These are phyloP conservation scores for Florisuga fusca DNA, from an alignment of 2,797 vertebrate genomes.

Conservation along the genomic window DNA sequence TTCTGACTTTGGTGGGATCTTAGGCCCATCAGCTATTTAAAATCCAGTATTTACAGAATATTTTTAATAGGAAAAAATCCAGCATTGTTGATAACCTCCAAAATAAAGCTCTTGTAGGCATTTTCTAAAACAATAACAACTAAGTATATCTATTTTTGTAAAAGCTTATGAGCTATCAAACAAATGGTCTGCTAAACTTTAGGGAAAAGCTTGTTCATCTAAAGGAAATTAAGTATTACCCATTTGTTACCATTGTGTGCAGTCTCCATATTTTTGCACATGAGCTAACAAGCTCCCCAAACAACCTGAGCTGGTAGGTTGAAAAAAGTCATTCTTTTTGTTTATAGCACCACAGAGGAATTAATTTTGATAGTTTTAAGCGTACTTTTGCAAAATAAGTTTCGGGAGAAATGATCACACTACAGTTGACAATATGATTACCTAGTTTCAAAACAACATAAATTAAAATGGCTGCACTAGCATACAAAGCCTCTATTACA, in stretches of 20 bases:
- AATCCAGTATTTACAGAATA: background rate
- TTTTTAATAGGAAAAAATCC: background rate
- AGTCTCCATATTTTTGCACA: background rate
- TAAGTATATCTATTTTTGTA: background rate
- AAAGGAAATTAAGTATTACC: background rate
- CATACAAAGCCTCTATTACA: slow-evolving; percentile 16
- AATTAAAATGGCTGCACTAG: slow-evolving; percentile 44
- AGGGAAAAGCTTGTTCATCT: background rate
- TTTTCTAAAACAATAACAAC: background rate
- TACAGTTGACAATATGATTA: slow-evolving; percentile 39
- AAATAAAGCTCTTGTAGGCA: background rate
- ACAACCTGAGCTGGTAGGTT: background rate
- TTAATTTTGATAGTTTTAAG: background rate
- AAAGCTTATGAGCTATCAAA: background rate
- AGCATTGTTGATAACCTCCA: background rate
- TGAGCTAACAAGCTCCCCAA: background rate
- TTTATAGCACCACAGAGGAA: background rate
- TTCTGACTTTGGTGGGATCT: background rate
- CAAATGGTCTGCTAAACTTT: background rate
- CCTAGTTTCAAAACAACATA: slow-evolving; percentile 29
- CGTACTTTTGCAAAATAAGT: background rate
- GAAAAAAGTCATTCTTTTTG: background rate
- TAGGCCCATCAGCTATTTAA: background rate
- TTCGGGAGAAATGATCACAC: slow-evolving; percentile 10
- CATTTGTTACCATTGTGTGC: background rate